These are phyloP conservation scores for Pempheris klunzingeri DNA, from an alignment of 2,797 vertebrate genomes.

Conservation along the genomic window DNA sequence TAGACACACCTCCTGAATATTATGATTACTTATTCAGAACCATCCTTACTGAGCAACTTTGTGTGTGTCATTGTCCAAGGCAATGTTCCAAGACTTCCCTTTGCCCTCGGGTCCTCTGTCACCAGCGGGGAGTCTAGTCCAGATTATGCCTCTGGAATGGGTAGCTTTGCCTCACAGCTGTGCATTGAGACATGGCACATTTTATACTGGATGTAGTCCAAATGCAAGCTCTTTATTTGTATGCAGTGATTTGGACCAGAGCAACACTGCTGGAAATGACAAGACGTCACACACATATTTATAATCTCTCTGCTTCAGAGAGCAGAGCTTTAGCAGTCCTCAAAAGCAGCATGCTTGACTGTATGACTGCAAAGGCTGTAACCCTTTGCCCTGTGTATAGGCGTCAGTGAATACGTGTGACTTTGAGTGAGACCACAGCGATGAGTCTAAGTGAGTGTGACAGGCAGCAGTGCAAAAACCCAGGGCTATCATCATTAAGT, in stretches of 20 bases:
- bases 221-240: constrained; percentile 16
- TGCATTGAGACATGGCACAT: constrained; percentile 48
- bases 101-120: constrained; percentile 38
- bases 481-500: constrained; percentile 68
- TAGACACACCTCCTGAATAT: neutral
- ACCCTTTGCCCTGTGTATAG: constrained; percentile 24
- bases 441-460: constrained; percentile 76
- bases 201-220: constrained; percentile 44
- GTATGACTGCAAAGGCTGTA: constrained; percentile 13
- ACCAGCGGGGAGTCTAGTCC: constrained; percentile 75
- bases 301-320: constrained; percentile 11
- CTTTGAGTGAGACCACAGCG: constrained; percentile 42
- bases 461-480: constrained; percentile 73
- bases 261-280: constrained; percentile 15
- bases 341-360: constrained; percentile 22
- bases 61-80: neutral
- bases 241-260: constrained; percentile 38
- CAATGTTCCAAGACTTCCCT: neutral
- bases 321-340: constrained; percentile 6
- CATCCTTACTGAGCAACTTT: neutral
- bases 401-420: constrained; percentile 53
- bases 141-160: constrained; percentile 46
- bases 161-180: constrained; percentile 36
- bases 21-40: constrained; percentile 8
- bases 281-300: neutral